Evolutionary conservation across 1,140 invertebrate species (phyloP).

Genomic region (Zaprionus gabonicus): DNA sequence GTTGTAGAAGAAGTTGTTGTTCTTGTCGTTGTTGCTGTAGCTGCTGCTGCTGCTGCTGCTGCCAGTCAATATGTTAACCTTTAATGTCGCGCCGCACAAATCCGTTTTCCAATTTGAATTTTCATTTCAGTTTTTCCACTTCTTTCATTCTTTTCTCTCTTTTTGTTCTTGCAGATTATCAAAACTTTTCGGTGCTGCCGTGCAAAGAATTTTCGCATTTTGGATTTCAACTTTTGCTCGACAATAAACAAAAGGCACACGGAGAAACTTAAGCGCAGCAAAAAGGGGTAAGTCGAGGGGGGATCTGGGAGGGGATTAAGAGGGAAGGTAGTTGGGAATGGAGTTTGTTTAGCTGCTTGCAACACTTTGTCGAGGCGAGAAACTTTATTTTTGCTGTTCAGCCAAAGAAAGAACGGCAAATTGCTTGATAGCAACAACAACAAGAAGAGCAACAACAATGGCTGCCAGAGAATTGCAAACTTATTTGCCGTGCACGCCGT

Average conservation of each 20-base stretch:
- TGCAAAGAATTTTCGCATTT: conserved; percentile 36
- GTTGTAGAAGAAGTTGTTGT: not conserved
- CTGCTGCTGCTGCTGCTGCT: conserved; percentile 1
- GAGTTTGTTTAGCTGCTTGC: conserved; percentile 74
- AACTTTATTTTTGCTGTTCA: conserved; percentile 56
- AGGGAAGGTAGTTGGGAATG: conserved; percentile 29
- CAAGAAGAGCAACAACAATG: conserved; percentile 32
- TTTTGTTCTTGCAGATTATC: conserved; percentile 32
- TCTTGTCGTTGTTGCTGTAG: not conserved
- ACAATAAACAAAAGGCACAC: conserved; percentile 68
- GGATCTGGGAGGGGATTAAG: not conserved
- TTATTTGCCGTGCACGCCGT: conserved; percentile 49
- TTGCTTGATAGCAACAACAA: conserved; percentile 56
- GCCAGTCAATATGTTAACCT: conserved; percentile 19
- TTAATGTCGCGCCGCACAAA: conserved; percentile 41
- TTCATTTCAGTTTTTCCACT: conserved; percentile 48
- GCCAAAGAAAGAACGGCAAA: conserved; percentile 38
- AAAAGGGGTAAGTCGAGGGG: not conserved
- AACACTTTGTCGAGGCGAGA: conserved; percentile 67
- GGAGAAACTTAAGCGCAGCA: conserved; percentile 24
- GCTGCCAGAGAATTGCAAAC: conserved; percentile 8
- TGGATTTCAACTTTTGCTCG: conserved; percentile 57
- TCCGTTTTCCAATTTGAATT: conserved; percentile 65
- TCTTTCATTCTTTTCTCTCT: not conserved
- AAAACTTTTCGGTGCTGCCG: conserved; percentile 51